A percentile compares a stretch with the other conserved stretches of the same genome.
Evolutionary conservation across 2,797 vertebrate species (phyloP).

Genomic region (Sus cebifrons): DNA sequence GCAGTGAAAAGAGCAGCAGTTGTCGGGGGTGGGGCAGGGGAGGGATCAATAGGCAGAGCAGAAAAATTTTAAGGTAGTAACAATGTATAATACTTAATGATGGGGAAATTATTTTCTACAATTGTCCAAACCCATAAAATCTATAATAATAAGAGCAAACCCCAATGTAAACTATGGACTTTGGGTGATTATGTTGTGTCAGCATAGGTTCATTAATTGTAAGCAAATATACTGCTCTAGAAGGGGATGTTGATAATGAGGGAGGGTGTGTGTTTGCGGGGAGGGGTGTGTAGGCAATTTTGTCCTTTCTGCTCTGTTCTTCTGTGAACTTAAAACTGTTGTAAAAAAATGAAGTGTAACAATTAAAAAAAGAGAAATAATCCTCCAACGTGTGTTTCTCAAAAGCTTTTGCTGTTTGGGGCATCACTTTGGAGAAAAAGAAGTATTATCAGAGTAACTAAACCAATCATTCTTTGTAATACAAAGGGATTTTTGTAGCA

Average conservation of each 20-base stretch:
- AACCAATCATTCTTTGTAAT: neutral
- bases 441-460: neutral
- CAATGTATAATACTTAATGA: neutral
- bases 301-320: neutral
- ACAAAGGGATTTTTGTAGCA: neutral
- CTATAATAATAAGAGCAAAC: neutral
- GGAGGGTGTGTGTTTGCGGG: neutral
- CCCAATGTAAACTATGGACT: neutral
- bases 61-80: neutral
- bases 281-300: neutral
- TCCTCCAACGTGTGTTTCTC: neutral
- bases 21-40: neutral
- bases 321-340: neutral
- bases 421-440: neutral
- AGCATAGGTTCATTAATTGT: neutral
- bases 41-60: neutral
- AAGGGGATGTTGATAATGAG: too few species aligned
- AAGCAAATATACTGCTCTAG: neutral
- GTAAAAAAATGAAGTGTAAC: neutral
- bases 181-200: neutral
- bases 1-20: neutral
- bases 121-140: neutral
- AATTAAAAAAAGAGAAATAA: neutral
- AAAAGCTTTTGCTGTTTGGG: neutral
- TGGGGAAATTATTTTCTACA: neutral